These are phyloP conservation scores for Apodemus speciosus DNA, from an alignment of 2,113 vertebrate genomes.

Conservation along the genomic window DNA sequence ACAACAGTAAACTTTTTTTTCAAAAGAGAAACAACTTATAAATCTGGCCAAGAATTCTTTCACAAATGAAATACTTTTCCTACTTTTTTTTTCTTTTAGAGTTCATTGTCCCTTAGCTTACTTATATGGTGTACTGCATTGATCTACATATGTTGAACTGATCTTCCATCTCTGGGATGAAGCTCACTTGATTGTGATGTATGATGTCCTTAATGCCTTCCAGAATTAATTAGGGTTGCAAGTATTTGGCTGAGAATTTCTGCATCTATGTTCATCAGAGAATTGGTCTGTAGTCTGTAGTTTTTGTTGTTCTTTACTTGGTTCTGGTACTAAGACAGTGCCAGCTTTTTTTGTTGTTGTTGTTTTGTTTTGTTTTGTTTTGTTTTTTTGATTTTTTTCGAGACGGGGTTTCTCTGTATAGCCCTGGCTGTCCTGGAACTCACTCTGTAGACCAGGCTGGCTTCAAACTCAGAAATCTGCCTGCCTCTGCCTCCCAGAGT, in stretches of 20 bases:
- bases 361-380: no score
- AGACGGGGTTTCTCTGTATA: no score
- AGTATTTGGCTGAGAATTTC: background rate
- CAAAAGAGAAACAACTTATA: conserved; percentile 12
- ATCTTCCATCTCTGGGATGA: background rate
- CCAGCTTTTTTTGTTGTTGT: background rate
- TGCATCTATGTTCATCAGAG: background rate
- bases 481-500: no score
- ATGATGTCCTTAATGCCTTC: background rate
- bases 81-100: background rate
- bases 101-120: background rate
- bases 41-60: background rate
- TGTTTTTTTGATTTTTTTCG: no score
- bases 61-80: background rate
- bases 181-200: background rate
- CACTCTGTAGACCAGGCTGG: no score
- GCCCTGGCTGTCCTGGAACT: no score
- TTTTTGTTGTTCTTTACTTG: background rate
- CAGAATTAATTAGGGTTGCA: background rate
- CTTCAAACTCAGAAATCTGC: no score
- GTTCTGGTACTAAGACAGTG: background rate
- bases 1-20: background rate
- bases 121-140: background rate
- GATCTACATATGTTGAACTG: background rate
- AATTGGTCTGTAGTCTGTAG: background rate